A percentile compares a stretch with the other conserved stretches of the same genome.
Evolutionary conservation across 2,888 invertebrate genomes (phyloP).

Genomic region (Phyllotreta cruciferae): DNA sequence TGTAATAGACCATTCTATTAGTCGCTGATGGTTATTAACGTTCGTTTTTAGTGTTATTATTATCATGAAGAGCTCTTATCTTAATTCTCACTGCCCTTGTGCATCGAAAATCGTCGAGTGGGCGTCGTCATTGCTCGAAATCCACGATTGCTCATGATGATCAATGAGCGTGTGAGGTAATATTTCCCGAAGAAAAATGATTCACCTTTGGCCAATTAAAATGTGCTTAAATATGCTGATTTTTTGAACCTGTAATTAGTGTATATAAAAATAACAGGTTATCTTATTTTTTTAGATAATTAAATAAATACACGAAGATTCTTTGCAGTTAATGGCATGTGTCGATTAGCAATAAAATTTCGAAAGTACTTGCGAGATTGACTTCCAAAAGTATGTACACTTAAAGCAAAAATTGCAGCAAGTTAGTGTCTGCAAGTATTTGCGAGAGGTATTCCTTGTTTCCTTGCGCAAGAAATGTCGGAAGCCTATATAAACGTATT

Average conservation of each 20-base stretch:
- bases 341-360: too few relatives aligned
- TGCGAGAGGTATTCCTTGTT: too few relatives aligned
- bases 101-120: conserved; percentile 16
- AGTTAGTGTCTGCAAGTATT: too few relatives aligned
- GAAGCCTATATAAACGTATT: too few relatives aligned
- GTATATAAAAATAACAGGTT: background rate
- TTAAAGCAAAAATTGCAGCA: too few relatives aligned
- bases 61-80: conserved; percentile 35
- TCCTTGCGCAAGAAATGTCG: too few relatives aligned
- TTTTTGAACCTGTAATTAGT: too few relatives aligned
- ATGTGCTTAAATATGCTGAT: background rate
- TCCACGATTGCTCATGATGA: conserved; percentile 27
- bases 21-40: conserved; percentile 22
- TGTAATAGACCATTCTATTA: conserved; percentile 10
- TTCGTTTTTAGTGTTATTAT: conserved; percentile 17
- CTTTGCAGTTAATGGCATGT: too few relatives aligned
- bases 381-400: too few relatives aligned
- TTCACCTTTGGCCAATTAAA: background rate
- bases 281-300: background rate
- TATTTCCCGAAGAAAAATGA: conserved; percentile 17
- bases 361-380: too few relatives aligned
- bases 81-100: background rate
- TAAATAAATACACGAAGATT: too few relatives aligned
- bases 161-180: conserved; percentile 12
- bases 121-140: conserved; percentile 19